phyloP scores from a whole-genome alignment of 2,113 vertebrate genomes.

The Melanocharis versteri region DNA sequence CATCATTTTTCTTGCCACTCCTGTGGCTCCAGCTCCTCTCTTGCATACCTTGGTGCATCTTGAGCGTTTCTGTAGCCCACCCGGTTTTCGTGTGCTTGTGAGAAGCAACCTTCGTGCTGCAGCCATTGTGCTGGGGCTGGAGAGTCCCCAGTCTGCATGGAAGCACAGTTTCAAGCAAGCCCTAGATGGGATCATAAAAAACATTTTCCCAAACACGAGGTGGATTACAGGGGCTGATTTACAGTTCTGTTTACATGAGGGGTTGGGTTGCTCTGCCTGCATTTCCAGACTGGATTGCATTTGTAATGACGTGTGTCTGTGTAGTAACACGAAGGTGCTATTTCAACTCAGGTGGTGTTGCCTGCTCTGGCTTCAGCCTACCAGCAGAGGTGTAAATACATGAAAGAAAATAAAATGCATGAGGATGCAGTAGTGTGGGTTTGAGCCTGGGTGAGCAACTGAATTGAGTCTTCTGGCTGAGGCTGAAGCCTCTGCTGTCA shows the following conservation, averaged over 20 bases:
- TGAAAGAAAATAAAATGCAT: background rate
- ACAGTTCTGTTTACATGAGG: background rate
- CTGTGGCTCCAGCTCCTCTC: background rate
- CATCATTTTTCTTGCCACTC: background rate
- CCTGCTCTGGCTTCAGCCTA: background rate
- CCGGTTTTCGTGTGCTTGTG: background rate
- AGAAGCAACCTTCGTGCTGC: background rate
- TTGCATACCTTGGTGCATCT: background rate
- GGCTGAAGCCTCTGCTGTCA: background rate
- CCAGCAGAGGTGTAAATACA: background rate
- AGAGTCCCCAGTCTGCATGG: background rate
- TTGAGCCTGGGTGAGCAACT: background rate
- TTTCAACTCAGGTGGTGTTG: background rate
- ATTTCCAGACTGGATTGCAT: background rate
- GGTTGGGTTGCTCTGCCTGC: background rate
- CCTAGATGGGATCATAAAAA: background rate
- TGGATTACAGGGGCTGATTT: background rate
- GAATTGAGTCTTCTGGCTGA: background rate
- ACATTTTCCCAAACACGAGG: accelerated
- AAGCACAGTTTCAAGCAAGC: background rate
- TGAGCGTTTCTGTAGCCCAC: accelerated
- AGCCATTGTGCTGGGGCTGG: background rate
- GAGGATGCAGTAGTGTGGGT: background rate
- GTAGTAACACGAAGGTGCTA: background rate
- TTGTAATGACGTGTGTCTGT: background rate